phyloP scores from a whole-genome alignment of 2,888 invertebrate species.

The Pachycephus smyrnensis region DNA sequence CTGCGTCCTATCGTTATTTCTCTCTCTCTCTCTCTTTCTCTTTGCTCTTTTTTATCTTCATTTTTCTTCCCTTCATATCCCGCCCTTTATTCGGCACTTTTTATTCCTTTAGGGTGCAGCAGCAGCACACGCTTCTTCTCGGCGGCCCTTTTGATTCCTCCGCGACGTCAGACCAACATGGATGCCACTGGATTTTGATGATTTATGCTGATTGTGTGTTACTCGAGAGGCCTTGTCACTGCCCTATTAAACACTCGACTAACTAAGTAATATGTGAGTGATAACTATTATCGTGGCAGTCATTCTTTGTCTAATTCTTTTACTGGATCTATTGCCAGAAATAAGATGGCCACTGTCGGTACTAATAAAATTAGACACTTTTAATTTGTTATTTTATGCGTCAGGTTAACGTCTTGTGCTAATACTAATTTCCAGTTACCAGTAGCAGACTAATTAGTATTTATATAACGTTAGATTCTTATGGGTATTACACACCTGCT shows the following conservation, averaged over 20 bases:
- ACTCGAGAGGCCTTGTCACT: neutral
- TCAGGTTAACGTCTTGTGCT: neutral
- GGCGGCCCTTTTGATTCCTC: neutral
- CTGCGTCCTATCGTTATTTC: constrained; percentile 21
- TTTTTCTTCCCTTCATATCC: neutral
- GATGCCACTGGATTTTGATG: neutral
- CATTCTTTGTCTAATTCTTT: neutral
- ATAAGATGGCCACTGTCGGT: neutral
- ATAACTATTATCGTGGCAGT: neutral
- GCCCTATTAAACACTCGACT: neutral
- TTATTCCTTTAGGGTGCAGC: neutral
- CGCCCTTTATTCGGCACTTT: neutral
- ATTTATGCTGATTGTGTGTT: neutral
- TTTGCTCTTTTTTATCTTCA: constrained; percentile 2
- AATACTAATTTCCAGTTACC: neutral
- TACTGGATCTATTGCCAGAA: neutral
- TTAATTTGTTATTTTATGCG: neutral
- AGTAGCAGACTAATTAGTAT: neutral
- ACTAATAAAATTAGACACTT: neutral
- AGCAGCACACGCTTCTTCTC: neutral
- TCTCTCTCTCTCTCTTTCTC: neutral
- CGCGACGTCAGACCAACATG: neutral
- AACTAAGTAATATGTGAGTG: neutral
- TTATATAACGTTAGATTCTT: neutral
- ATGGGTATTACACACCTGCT: neutral